These are phyloP conservation scores for Psilopsiagon aurifrons DNA, from an alignment of 2,113 vertebrate species.

Conservation along the genomic window DNA sequence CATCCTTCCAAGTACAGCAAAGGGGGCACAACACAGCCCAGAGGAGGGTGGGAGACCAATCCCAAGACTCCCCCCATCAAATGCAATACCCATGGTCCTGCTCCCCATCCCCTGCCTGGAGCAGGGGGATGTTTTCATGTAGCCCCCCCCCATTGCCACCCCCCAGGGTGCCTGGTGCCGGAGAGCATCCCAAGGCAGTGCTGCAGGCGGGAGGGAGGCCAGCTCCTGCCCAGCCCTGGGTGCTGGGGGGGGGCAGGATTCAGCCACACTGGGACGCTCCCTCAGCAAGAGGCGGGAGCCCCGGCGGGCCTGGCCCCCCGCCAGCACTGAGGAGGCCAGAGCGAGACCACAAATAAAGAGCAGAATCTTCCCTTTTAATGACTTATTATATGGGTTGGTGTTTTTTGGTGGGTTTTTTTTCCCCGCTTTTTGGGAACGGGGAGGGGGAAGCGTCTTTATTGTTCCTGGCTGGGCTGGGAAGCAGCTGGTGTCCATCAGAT, in stretches of 20 bases:
- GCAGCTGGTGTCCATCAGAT: conserved; percentile 69
- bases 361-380: conserved; percentile 72
- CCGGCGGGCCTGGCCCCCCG: conserved; percentile 11
- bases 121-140: background rate
- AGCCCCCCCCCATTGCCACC: background rate
- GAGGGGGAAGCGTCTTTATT: conserved; percentile 41
- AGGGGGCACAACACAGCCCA: rapidly evolving
- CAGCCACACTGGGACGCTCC: background rate
- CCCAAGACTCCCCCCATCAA: background rate
- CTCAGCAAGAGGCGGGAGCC: conserved; percentile 24
- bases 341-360: conserved; percentile 64
- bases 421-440: conserved; percentile 29
- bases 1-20: background rate
- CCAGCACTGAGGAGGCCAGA: conserved; percentile 52
- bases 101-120: background rate
- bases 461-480: conserved; percentile 46
- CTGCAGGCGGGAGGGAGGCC: background rate
- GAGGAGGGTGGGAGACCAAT: background rate
- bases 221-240: background rate
- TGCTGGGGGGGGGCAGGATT: background rate
- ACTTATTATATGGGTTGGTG: conserved; percentile 66
- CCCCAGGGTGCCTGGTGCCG: rapidly evolving
- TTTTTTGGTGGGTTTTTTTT: background rate
- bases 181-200: background rate
- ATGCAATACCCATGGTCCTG: background rate